phyloP scores from a whole-genome alignment of 2,797 vertebrate genomes.

The Falco columbarius region DNA sequence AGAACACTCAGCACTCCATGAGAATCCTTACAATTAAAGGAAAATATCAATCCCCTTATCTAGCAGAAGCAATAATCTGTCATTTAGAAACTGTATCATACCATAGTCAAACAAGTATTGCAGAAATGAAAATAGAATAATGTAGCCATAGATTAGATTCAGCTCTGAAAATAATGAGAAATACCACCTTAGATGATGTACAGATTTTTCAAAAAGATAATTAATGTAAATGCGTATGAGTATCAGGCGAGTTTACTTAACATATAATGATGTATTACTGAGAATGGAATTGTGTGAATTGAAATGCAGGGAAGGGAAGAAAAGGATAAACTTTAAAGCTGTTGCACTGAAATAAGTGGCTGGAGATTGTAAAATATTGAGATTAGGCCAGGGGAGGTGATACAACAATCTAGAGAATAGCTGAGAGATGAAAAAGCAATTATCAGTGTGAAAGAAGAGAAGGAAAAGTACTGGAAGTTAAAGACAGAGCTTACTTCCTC shows the following conservation, averaged over 20 bases:
- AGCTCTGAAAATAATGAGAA: not conserved
- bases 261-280: not conserved
- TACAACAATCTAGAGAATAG: not conserved
- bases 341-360: not conserved
- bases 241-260: not conserved
- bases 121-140: not conserved
- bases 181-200: not conserved
- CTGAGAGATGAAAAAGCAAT: not conserved
- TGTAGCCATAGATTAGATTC: not conserved
- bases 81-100: not conserved
- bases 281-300: not conserved
- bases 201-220: not conserved
- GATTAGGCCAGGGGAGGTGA: not conserved
- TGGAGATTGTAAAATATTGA: not conserved
- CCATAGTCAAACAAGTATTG: not conserved
- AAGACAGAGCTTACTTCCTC: not conserved
- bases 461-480: not conserved
- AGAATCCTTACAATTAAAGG: not conserved
- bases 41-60: not conserved
- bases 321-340: not conserved
- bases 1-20: not conserved
- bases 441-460: not conserved
- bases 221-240: not conserved
- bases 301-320: not conserved
- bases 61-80: not conserved